Conservation (phyloP, 2,797 vertebrate species). For the Periophthalmus magnuspinnatus region DNA sequence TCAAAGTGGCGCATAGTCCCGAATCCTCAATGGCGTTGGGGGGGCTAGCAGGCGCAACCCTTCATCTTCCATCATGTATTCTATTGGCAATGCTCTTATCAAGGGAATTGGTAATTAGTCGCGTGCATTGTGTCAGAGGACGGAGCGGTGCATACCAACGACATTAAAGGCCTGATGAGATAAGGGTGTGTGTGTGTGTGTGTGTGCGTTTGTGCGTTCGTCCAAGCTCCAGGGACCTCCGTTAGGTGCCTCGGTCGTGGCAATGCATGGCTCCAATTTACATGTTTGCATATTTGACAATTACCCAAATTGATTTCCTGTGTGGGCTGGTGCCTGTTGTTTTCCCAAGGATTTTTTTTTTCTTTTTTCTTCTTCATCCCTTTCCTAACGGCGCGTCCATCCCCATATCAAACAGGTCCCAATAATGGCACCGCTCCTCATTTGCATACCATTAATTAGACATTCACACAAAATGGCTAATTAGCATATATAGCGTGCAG, state of each 20-base stretch:
- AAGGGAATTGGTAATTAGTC: conserved; percentile 73
- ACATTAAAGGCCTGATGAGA: conserved; percentile 73
- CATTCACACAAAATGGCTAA: conserved; percentile 71
- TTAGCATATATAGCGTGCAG: conserved; percentile 75
- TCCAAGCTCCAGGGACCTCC: conserved; percentile 56
- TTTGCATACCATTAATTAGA: conserved; percentile 83
- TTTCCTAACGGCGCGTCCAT: conserved; percentile 56
- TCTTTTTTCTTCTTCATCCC: conserved; percentile 30
- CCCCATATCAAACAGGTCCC: conserved; percentile 71
- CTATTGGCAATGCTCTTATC: conserved; percentile 61
- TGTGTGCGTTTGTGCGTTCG: conserved; percentile 33
- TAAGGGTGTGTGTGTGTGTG: conserved; percentile 52
- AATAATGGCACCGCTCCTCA: conserved; percentile 69
- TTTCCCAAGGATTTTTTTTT: conserved; percentile 65
- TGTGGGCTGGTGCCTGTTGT: conserved; percentile 49
- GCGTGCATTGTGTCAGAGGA: conserved; percentile 71
- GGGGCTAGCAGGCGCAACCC: conserved; percentile 37
- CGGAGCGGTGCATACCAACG: conserved; percentile 64
- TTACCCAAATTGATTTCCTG: conserved; percentile 80
- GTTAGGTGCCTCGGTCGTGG: conserved; percentile 44
- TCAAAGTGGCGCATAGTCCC: conserved; percentile 51
- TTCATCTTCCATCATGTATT: conserved; percentile 63
- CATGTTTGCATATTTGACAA: conserved; percentile 82
- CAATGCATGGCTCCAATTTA: conserved; percentile 61
- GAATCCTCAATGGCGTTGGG: conserved; percentile 47